Conservation (phyloP, 2,113 vertebrate species). For the Agelaius tricolor region DNA sequence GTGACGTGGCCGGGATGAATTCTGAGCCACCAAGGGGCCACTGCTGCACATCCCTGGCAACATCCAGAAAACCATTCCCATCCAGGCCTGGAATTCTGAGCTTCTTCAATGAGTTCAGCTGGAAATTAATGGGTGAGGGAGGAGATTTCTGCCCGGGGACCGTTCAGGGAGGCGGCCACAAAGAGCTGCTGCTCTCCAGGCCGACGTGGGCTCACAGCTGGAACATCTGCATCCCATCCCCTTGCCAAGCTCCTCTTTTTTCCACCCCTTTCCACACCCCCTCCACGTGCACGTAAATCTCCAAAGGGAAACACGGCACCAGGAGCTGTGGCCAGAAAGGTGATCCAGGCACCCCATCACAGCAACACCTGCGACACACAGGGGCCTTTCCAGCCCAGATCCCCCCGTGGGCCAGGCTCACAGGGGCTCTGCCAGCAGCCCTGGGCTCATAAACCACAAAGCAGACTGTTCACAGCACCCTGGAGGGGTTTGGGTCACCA, state of each 20-base stretch:
- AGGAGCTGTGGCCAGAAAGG: background rate
- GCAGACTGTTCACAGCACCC: background rate
- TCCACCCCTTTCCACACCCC: background rate
- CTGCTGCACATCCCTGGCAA: background rate
- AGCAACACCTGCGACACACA: background rate
- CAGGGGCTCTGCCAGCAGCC: background rate
- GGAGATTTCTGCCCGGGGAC: background rate
- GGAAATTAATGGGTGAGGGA: background rate
- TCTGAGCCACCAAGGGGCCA: rapidly evolving
- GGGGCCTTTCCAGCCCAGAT: background rate
- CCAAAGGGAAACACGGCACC: conserved; percentile 29
- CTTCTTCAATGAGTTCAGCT: background rate
- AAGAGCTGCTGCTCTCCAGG: background rate
- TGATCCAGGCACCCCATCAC: background rate
- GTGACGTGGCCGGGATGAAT: background rate
- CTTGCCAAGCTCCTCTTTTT: background rate
- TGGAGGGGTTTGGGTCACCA: background rate
- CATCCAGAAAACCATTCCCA: background rate
- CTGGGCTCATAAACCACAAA: background rate
- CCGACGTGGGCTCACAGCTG: background rate
- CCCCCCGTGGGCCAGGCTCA: background rate
- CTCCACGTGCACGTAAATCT: background rate
- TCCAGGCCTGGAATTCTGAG: background rate
- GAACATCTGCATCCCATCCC: conserved; percentile 41
- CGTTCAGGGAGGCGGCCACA: rapidly evolving